Evolutionary conservation across 2,888 invertebrate genomes (phyloP), one percentile per base, ranked within the genome.

Genomic region (Apamea sordens): DNA sequence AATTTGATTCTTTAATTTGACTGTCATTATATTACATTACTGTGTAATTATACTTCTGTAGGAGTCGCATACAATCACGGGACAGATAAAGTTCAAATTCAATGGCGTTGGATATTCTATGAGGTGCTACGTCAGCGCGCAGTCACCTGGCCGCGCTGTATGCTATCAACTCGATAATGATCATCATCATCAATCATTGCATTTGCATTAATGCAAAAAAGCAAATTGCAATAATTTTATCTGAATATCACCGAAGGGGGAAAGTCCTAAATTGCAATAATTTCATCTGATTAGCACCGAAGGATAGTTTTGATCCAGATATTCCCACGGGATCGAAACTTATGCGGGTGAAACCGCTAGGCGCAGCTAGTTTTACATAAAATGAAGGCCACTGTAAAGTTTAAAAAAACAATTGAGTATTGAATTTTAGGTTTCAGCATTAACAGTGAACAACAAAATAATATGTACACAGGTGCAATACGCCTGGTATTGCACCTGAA

Each of bases 101-200:
- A 88, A 89, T 70, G 83, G 85, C 6, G 44, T 61, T 21, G 75
- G 82, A 61, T 70, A 68, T 70, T 32, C 72, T 32, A 88, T 41
- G 41, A 41, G 96, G 10, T 98, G 98, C 88, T 94, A 97, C 44
- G 97, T 97, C 36, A 91, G 94, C 13, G 97, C 93, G 77, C 50
- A 91, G 36, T 69, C 47, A 21, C 73, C 70, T 36, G 78, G 84
- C 91, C 86, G 76, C 13, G 92, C 86, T 76, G 94, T 84, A 68
- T 93, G 96, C 98, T 15, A 97, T 98, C 1, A 98, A 98, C 92
- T 97, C 98, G 72, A 98, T 98, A 50, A 71, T 36, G 1, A 73
- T 18, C 15, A 24, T 24, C 32, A 28, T 44, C 21, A 59, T 32
- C 36, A 36, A 59, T 32, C 36, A 36, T n/a, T n/a, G n/a, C 3